Evolutionary conservation across 2,113 vertebrate genomes (phyloP).

Genomic region (Plecturocebus donacophilus): DNA sequence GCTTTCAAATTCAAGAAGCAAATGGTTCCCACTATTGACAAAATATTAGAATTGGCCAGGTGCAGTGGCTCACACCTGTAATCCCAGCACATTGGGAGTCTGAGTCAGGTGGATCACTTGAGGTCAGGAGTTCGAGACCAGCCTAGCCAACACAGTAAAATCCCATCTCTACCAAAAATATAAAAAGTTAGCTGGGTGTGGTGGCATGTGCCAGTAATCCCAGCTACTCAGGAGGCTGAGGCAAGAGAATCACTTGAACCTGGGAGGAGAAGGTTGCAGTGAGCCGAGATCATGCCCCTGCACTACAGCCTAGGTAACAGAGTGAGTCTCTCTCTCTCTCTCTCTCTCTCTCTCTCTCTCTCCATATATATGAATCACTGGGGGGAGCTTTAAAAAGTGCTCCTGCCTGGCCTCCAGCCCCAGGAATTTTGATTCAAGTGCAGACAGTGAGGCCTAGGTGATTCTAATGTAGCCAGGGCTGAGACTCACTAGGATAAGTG

Average conservation of each 20-base stretch:
- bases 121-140: neutral
- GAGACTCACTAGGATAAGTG: neutral
- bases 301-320: neutral
- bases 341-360: no score
- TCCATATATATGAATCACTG: no score
- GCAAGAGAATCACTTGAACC: neutral
- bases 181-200: neutral
- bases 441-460: neutral
- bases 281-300: neutral
- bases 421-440: rapidly evolving
- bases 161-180: neutral
- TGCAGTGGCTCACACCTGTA: neutral
- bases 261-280: neutral
- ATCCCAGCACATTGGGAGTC: neutral
- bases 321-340: neutral
- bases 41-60: neutral
- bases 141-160: neutral
- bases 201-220: no score
- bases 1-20: neutral
- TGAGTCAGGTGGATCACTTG: neutral
- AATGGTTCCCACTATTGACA: neutral
- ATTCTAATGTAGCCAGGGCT: neutral
- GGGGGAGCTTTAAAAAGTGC: neutral
- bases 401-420: neutral
- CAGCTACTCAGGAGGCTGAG: neutral